Conservation (phyloP, 2,888 invertebrate species). For the Sclerodermus sp. region DNA sequence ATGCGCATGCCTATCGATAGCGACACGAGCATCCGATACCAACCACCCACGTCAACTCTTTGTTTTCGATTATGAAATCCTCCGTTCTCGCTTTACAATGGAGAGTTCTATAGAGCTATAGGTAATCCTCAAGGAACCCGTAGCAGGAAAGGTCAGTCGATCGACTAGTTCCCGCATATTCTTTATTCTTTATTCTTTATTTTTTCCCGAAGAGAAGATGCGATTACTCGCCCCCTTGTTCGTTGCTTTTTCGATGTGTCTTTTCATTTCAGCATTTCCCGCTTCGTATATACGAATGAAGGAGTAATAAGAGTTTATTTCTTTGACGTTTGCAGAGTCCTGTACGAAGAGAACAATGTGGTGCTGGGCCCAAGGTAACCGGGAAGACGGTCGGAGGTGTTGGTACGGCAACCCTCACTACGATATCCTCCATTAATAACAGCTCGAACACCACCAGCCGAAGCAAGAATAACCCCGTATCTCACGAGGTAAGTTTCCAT, state of each 20-base stretch:
- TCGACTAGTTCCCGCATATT: no score
- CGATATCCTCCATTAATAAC: slow-evolving; percentile 54
- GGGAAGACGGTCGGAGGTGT: slow-evolving; percentile 54
- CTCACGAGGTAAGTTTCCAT: slow-evolving; percentile 50
- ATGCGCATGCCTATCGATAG: no score
- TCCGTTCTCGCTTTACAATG: background rate
- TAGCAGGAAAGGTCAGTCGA: no score
- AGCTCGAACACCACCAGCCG: slow-evolving; percentile 46
- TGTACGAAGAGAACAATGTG: no score
- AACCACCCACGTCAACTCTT: background rate
- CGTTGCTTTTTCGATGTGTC: no score
- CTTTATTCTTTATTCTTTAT: no score
- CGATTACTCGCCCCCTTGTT: no score
- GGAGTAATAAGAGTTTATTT: background rate
- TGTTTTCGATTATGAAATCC: background rate
- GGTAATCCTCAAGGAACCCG: no score
- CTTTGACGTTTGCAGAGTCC: slow-evolving; percentile 50
- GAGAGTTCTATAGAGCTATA: no score
- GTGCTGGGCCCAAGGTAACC: slow-evolving; percentile 54
- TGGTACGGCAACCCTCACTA: slow-evolving; percentile 54
- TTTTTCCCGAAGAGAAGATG: no score
- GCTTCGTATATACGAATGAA: background rate
- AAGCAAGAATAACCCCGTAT: slow-evolving; percentile 50
- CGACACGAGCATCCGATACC: no score
- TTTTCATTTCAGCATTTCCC: no score